Evolutionary conservation across 2,888 invertebrate species (phyloP), one percentile per base, ranked within the genome.

Genomic region (Oscheius sp.): DNA sequence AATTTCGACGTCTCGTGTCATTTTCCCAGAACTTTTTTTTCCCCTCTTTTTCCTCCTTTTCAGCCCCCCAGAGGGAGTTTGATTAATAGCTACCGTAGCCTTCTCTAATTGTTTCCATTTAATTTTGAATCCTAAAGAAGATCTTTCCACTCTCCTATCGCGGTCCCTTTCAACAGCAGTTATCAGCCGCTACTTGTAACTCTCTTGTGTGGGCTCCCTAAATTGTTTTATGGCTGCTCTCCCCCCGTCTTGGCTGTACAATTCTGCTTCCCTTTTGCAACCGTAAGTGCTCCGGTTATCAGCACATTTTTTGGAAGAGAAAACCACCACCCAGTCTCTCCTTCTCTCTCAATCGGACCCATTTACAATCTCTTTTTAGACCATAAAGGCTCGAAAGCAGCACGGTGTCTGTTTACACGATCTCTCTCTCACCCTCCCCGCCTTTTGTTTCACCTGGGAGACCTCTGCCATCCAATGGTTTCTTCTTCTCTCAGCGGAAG

Each of bases 101-200:
- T n/a, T 15, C 37, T 37, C 37, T 37, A 37, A 10, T 37, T 15
- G 37, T 37, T 15, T 10, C 8, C 50, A 12, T 15, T 50, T 25
- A 4, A 4, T 50, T 50, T 23, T 15, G 50, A 17, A 25, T 50
- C 23, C 25, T 8, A 20, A 20, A 5, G 15, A 8, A 17, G 3
- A 20, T 50, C 25, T 17, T 5, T 25, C 50, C 3, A 20, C 48
- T 25, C 5, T 5, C 12, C 25, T 48, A 48, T 48, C 48, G 17
- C 20, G 4, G 3, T 20, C 25, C 25, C 48, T 6, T 25, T 48
- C 34, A 34, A 34, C 55, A 55, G 34, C 55, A 55, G 45, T 45
- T 61, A 45, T 61, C 61, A 61, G 61, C 61, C 15, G 61, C 61
- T 45, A 61, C 61, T 42, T 61, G 61, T 45, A 42, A 61, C 61